A percentile compares a stretch with the other conserved stretches of the same genome.
These are phyloP conservation scores for Fissipunctia ypsillon DNA, from an alignment of 2,888 invertebrate genomes.

Conservation along the genomic window DNA sequence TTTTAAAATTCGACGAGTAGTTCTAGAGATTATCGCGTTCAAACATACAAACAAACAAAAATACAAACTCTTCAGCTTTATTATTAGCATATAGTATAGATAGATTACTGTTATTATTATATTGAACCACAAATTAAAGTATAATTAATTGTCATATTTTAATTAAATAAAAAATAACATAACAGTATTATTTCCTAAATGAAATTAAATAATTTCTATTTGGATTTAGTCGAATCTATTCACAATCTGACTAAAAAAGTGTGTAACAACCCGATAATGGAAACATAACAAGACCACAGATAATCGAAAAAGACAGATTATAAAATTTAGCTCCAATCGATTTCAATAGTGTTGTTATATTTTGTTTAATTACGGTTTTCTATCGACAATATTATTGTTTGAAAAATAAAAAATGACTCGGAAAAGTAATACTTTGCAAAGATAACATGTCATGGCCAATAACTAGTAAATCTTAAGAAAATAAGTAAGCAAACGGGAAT, in stretches of 20 bases:
- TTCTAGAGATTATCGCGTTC: too few species aligned
- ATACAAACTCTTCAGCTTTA: too few species aligned
- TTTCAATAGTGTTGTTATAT: constrained; percentile 14
- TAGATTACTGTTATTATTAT: neutral
- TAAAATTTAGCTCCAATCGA: neutral
- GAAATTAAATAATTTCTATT: too few species aligned
- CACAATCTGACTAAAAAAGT: accelerated
- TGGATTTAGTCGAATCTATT: neutral
- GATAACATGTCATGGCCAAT: neutral
- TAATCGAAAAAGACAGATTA: neutral
- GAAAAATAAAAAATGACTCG: neutral
- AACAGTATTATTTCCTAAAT: neutral
- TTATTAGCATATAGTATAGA: too few species aligned
- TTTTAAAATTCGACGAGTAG: too few species aligned
- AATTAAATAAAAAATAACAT: neutral
- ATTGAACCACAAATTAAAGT: too few species aligned
- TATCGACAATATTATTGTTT: too few species aligned
- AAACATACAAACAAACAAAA: too few species aligned
- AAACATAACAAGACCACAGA: constrained; percentile 10
- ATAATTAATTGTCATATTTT: neutral
- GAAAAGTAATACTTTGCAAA: neutral
- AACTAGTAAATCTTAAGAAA: neutral
- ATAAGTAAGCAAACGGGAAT: neutral
- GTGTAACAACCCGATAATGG: neutral
- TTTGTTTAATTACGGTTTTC: constrained; percentile 16